A percentile compares a stretch with the other conserved stretches of the same genome.
These are phyloP conservation scores for Julus scandinavius DNA, from an alignment of 2,888 invertebrate genomes.

Conservation along the genomic window DNA sequence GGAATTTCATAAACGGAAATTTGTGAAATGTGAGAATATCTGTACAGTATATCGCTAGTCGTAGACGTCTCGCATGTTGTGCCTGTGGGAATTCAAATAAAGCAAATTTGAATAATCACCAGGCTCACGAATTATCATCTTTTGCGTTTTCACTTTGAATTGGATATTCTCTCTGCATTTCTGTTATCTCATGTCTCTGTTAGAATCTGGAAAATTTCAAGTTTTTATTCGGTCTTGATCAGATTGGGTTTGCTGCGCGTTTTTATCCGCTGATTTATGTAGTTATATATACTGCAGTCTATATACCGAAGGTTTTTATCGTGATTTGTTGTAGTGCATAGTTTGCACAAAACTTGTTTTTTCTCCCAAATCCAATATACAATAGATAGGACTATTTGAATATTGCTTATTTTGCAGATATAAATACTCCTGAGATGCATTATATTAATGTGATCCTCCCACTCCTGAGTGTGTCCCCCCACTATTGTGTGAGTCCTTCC, in stretches of 20 bases:
- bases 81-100: conserved; percentile 15
- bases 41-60: not conserved
- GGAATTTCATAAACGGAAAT: conserved; percentile 41
- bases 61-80: not conserved
- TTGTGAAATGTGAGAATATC: conserved; percentile 24
- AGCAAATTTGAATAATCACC: not conserved
- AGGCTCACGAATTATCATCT: not conserved
- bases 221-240: not conserved
- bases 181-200: not conserved
- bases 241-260: not conserved
- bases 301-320: not conserved
- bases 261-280: too few relatives aligned
- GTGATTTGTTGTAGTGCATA: too few relatives aligned
- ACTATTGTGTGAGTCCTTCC: too few relatives aligned
- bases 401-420: too few relatives aligned
- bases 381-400: too few relatives aligned
- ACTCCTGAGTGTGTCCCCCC: too few relatives aligned
- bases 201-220: not conserved
- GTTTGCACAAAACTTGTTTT: not conserved
- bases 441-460: not conserved
- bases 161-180: not conserved
- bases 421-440: too few relatives aligned
- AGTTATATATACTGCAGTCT: not conserved
- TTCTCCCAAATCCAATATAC: not conserved
- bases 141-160: not conserved